These are phyloP conservation scores for Tribolium freemani DNA, from an alignment of 2,888 invertebrate genomes.

Conservation along the genomic window DNA sequence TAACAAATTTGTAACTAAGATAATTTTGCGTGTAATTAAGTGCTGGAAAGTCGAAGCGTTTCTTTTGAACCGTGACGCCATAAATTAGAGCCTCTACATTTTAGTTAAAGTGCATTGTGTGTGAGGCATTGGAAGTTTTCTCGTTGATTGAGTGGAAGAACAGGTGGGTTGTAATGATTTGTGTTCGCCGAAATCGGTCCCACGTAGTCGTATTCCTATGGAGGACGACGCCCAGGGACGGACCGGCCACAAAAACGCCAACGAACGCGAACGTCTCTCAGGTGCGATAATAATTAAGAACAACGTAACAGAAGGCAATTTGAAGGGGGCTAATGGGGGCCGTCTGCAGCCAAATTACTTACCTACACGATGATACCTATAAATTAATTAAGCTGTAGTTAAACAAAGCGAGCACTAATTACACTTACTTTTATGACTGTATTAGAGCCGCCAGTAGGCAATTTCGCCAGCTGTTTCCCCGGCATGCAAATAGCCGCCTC, in stretches of 20 bases:
- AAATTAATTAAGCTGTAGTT: conserved; percentile 59
- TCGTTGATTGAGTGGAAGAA: conserved; percentile 54
- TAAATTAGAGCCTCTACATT: conserved; percentile 60
- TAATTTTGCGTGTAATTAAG: conserved; percentile 68
- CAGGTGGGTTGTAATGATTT: conserved; percentile 55
- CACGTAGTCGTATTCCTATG: conserved; percentile 32
- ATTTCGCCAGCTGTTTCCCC: conserved; percentile 40
- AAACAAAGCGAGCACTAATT: conserved; percentile 59
- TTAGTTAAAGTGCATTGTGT: conserved; percentile 56
- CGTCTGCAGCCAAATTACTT: conserved; percentile 44
- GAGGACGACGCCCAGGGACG: conserved; percentile 1
- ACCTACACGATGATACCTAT: conserved; percentile 59
- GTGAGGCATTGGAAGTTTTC: conserved; percentile 51
- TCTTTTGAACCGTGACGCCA: conserved; percentile 64
- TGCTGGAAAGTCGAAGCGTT: conserved; percentile 63
- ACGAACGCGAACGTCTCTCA: conserved; percentile 13
- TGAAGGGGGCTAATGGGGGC: conserved; percentile 53
- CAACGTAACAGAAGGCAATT: conserved; percentile 52
- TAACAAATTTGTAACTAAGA: conserved; percentile 64
- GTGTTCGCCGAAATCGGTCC: conserved; percentile 51
- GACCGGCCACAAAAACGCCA: conserved; percentile 11
- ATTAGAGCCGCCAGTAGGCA: conserved; percentile 47
- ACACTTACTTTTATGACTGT: conserved; percentile 58
- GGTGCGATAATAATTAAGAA: conserved; percentile 33
- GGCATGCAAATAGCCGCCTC: conserved; percentile 44